These are phyloP conservation scores for Barypeithes pellucidus DNA, from an alignment of 2,888 invertebrate genomes.

Conservation along the genomic window DNA sequence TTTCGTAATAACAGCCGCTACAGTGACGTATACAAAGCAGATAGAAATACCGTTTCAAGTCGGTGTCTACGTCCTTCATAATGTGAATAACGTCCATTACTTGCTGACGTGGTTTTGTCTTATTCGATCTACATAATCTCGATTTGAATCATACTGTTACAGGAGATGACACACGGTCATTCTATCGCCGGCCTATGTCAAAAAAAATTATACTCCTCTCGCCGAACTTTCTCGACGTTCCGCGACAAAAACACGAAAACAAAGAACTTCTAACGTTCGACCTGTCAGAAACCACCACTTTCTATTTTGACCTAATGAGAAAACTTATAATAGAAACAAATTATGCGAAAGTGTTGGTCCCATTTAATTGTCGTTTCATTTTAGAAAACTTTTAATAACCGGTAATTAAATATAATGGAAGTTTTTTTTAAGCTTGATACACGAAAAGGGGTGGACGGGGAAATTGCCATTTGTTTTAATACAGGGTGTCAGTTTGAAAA, in stretches of 20 bases:
- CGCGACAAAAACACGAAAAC: constrained; percentile 19
- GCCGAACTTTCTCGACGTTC: constrained; percentile 7
- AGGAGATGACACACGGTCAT: no score
- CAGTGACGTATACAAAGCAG: no score
- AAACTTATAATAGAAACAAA: constrained; percentile 51
- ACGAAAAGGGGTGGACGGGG: constrained; percentile 33
- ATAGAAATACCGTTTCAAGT: no score
- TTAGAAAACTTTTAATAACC: constrained; percentile 51
- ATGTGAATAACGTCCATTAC: no score
- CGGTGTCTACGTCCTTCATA: no score
- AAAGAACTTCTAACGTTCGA: constrained; percentile 26
- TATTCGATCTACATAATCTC: no score
- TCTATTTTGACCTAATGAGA: constrained; percentile 48
- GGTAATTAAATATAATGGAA: constrained; percentile 50
- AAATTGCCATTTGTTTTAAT: constrained; percentile 43
- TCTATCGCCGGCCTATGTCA: background rate
- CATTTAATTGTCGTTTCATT: constrained; percentile 49
- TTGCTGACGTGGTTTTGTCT: no score
- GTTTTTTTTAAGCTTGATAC: constrained; percentile 37
- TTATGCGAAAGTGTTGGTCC: constrained; percentile 47
- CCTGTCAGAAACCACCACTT: constrained; percentile 40
- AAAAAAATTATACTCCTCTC: no score
- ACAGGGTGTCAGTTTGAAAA: no score
- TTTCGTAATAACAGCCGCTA: no score
- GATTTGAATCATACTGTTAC: no score